Evolutionary conservation across 2,113 vertebrate species (phyloP), one percentile per base, ranked within the genome.

Genomic region (Crocuta crocuta): DNA sequence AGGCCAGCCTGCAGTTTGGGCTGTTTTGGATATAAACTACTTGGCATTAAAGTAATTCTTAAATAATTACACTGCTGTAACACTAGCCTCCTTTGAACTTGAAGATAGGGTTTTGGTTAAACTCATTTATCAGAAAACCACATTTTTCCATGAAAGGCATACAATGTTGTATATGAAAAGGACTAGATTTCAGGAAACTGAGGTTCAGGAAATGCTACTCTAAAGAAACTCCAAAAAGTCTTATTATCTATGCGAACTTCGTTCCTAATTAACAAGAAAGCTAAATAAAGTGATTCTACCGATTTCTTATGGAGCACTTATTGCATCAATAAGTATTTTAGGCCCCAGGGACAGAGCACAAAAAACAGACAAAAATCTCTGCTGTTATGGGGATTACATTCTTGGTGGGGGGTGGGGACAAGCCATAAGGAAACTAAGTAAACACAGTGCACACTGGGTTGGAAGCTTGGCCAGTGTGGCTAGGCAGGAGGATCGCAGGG

Each of bases 141-240:
- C 35, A 19, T 8, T 83, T 58, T 90, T 23, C 33, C 39, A 93
- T 21, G 94, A 50, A 68, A 94, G 85, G 10, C 19, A 61, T 43
- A 89, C 0, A 0, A 13, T 86, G 10, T 33, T 53, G 1, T 48
- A 84, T 65, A 63, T 63, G 33, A 81, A 90, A 76, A 71, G 24
- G 10, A 82, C 13, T 11, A 90, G 26, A 93, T 84, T 58, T 68
- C 45, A 92, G 84, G n/a, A 97, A 91, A 90, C 16, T 16, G 31
- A 66, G 39, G 26, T 61, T 23, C 21, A 79, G 24, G 21, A 97
- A 92, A 92, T 65, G 28, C 19, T 11, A 91, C 5, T 65, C 16
- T 53, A 63, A 39, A 73, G 12, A 73, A 16, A n/a, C 4, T 92
- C 28, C 45, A 70, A 31, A 15, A 80, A 89, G 50, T 78, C 17